Evolutionary conservation across 2,797 vertebrate species (phyloP), one percentile per base, ranked within the genome.

Genomic region (Periophthalmus magnuspinnatus): DNA sequence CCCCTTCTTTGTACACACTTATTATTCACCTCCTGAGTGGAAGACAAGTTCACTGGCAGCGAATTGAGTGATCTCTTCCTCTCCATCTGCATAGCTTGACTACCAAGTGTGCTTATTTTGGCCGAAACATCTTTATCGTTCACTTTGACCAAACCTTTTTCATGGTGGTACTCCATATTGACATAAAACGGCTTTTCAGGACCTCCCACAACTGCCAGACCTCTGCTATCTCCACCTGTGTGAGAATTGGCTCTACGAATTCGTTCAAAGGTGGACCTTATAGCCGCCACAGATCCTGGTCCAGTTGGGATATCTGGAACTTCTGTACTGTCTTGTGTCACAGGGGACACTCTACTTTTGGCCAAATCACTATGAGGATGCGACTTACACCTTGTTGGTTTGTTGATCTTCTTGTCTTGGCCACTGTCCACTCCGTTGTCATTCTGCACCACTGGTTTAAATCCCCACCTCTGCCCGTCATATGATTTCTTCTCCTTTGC

Each of bases 401-500:
- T 94, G 62, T 81, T 84, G 3, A 56, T 38, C 7, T 56, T 86
- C 84, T n/a, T 76, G 76, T 88, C 85, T 21, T 70, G 60, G 9
- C 65, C 65, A 65, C 61, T 1, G 16, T 70, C 50, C 64, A 75
- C 28, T 81, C 85, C 88, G 81, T 81, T 77, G 17, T 88, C 64
- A 45, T 78, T 88, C 68, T 91, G 93, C 21, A 91, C 76, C 24
- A 88, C 88, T 78, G 92, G 84, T 73, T 87, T 94, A 89, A 99
- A 98, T 5, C 97, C 97, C 98, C 97, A 99, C 47, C 97, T 91
- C 81, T 97, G 96, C 7, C 96, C 93, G 69, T 98, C 97, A 14
- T 99, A 99, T 68, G 96, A 96, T 89, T 98, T 97, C 70, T 91
- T 94, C 89, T 99, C 97, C 83, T 97, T 98, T 17, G 98, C 98